Percentiles rank a stretch among this genome's conserved stretches.
These are phyloP conservation scores for Nothocercus nigrocapillus DNA, from an alignment of 2,113 vertebrate species.

Conservation along the genomic window DNA sequence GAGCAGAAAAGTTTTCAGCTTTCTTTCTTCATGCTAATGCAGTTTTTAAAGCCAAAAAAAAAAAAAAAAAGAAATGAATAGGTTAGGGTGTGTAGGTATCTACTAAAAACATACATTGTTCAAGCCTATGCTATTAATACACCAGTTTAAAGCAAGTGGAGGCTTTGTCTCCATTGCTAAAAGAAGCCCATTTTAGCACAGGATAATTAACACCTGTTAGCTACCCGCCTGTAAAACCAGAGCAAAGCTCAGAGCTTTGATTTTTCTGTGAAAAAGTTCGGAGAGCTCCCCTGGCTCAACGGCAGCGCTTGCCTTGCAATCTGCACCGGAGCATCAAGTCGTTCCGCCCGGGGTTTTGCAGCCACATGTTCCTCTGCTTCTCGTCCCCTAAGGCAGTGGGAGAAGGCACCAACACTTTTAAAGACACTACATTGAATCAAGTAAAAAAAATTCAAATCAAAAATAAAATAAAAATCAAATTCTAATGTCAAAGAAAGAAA, in stretches of 20 bases:
- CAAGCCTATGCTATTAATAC: slow-evolving; percentile 29
- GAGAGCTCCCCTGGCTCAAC: fast-evolving
- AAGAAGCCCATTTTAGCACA: not conserved
- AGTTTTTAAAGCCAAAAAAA: not conserved
- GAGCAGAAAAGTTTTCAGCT: not conserved
- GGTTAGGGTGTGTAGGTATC: slow-evolving; percentile 21
- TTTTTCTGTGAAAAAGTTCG: not conserved
- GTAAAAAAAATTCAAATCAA: not conserved
- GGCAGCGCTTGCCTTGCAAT: not conserved
- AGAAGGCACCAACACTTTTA: not conserved
- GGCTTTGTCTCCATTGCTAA: slow-evolving; percentile 28
- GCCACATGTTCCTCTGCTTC: fast-evolving
- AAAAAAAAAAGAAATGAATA: not conserved
- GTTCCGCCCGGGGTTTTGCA: not conserved
- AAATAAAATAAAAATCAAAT: not conserved
- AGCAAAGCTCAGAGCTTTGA: not conserved
- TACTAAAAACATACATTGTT: not conserved
- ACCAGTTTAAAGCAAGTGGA: not conserved
- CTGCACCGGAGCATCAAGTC: fast-evolving
- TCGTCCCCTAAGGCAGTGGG: not conserved
- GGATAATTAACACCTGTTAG: not conserved
- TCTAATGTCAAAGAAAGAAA: not conserved
- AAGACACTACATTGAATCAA: not conserved
- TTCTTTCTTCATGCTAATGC: not conserved
- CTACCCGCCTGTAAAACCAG: not conserved